A percentile compares a stretch with the other conserved stretches of the same genome.
Evolutionary conservation across 2,888 invertebrate species (phyloP).

Genomic region (Drosophila trichaetosa): DNA sequence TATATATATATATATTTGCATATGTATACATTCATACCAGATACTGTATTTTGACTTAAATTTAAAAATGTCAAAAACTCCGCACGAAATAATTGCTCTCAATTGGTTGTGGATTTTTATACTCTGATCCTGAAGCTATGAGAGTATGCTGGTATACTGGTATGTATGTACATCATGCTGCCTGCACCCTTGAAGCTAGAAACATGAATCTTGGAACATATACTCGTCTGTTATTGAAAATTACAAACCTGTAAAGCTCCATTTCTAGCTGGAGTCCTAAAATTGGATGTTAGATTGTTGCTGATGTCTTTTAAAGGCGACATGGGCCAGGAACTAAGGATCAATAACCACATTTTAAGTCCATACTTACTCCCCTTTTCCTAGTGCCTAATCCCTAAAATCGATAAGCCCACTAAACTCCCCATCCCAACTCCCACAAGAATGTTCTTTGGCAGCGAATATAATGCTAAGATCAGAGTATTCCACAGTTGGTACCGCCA

Average conservation of each 20-base stretch:
- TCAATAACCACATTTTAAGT: background rate
- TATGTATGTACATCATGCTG: background rate
- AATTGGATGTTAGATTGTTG: background rate
- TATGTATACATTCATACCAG: background rate
- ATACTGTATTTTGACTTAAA: conserved; percentile 6
- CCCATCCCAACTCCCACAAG: background rate
- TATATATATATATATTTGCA: background rate
- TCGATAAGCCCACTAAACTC: background rate
- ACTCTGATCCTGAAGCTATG: background rate
- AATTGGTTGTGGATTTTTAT: conserved; percentile 49
- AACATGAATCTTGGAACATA: background rate
- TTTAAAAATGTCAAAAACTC: conserved; percentile 17
- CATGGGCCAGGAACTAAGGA: background rate
- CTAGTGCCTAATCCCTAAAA: background rate
- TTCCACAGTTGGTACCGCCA: background rate
- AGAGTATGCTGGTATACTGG: background rate
- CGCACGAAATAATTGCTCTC: conserved; percentile 62
- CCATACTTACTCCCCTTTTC: background rate
- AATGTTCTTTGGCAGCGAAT: background rate
- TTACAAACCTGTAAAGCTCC: background rate
- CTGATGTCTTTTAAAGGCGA: background rate
- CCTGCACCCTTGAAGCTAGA: background rate
- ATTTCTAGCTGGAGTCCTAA: background rate
- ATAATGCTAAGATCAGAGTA: background rate
- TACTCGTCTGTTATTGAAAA: background rate